Conservation (phyloP, 2,888 invertebrate genomes). For the Merodon equestris region DNA sequence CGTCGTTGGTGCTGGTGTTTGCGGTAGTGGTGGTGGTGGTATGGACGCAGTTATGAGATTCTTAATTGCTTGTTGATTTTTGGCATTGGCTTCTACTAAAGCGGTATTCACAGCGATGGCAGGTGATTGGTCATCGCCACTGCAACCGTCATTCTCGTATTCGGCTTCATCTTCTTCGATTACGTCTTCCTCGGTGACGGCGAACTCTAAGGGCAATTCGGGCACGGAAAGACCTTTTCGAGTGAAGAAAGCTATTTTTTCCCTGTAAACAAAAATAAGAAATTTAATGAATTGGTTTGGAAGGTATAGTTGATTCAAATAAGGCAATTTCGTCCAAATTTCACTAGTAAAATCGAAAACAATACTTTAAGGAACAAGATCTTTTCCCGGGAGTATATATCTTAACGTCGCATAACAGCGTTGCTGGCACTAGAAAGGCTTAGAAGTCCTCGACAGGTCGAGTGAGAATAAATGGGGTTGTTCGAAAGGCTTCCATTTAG, state of each 20-base stretch:
- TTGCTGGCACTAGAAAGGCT: too few species aligned
- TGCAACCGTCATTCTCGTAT: conserved; percentile 71
- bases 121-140: conserved; percentile 54
- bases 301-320: too few species aligned
- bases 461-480: too few species aligned
- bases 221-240: conserved; percentile 88
- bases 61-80: conserved; percentile 73
- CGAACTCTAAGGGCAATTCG: conserved; percentile 83
- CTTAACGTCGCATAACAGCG: too few species aligned
- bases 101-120: conserved; percentile 77
- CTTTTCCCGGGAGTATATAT: too few species aligned
- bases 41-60: conserved; percentile 74
- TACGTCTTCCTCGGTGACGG: conserved; percentile 78
- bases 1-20: conserved; percentile 20
- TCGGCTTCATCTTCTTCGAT: conserved; percentile 74
- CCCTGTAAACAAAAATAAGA: conserved; percentile 82
- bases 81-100: conserved; percentile 77
- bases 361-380: too few species aligned
- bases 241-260: conserved; percentile 98
- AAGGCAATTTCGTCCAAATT: too few species aligned
- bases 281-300: conserved; percentile 15
- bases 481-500: too few species aligned
- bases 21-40: conserved; percentile 60
- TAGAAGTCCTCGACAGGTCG: too few species aligned
- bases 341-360: too few species aligned